Conservation (phyloP, 2,113 vertebrate species). For the Sebastes fasciatus region DNA sequence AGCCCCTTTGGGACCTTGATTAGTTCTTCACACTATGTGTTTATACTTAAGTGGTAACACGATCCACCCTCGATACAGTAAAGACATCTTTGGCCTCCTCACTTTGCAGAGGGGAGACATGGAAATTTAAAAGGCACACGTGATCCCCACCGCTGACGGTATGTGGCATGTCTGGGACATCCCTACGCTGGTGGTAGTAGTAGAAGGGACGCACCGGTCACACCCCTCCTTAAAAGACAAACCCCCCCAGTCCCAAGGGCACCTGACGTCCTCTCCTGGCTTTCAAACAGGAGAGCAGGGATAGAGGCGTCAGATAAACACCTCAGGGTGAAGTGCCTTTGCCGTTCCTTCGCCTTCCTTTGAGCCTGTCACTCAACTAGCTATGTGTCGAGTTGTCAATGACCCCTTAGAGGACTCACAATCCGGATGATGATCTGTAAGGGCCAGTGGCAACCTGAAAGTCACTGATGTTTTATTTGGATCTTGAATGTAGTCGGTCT, state of each 20-base stretch:
- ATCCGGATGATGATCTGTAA: not conserved
- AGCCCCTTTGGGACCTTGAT: slow-evolving; percentile 3
- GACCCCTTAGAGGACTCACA: slow-evolving; percentile 21
- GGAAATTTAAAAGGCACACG: slow-evolving; percentile 41
- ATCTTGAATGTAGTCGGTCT: not conserved
- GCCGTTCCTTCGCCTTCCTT: slow-evolving; percentile 2
- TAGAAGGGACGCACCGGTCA: slow-evolving; percentile 50
- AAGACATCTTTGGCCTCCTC: slow-evolving; percentile 34
- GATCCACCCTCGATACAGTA: slow-evolving; percentile 24
- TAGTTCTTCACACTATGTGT: slow-evolving; percentile 46
- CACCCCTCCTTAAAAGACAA: slow-evolving; percentile 50
- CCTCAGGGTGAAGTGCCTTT: slow-evolving; percentile 57
- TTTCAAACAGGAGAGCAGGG: slow-evolving; percentile 49
- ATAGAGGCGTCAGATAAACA: slow-evolving; percentile 64
- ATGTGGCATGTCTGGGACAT: slow-evolving; percentile 68
- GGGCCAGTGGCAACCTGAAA: not conserved
- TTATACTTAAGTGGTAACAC: slow-evolving; percentile 46
- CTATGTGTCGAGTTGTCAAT: slow-evolving; percentile 28
- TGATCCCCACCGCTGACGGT: slow-evolving; percentile 38
- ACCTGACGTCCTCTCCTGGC: slow-evolving; percentile 53
- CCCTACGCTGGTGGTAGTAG: slow-evolving; percentile 51
- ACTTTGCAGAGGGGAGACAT: slow-evolving; percentile 22
- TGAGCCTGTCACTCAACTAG: slow-evolving; percentile 21
- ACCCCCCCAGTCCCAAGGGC: slow-evolving; percentile 59
- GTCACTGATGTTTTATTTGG: not conserved